These are phyloP conservation scores for Lithophane semibrunnea DNA, from an alignment of 2,888 invertebrate genomes.

Conservation along the genomic window DNA sequence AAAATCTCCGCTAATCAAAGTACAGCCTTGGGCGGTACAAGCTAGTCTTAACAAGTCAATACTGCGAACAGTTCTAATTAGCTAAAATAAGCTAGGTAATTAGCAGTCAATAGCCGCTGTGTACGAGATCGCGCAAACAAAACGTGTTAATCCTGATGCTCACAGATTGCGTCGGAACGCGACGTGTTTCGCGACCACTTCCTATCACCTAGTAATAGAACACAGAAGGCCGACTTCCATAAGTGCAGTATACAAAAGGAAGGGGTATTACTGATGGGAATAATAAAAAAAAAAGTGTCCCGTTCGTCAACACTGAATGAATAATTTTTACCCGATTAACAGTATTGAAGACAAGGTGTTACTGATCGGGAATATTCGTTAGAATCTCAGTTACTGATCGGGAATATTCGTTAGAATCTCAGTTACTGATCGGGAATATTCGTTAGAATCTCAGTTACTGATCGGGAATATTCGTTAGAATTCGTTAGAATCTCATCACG, in stretches of 20 bases:
- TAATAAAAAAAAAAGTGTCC: too few species aligned
- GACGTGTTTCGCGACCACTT: slow-evolving; percentile 8
- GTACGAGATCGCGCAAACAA: slow-evolving; percentile 39
- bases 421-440: not conserved
- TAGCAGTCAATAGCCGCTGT: slow-evolving; percentile 54
- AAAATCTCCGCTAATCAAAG: not conserved
- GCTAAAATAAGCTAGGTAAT: slow-evolving; percentile 45
- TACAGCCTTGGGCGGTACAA: not conserved
- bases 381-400: not conserved
- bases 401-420: not conserved
- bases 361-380: not conserved
- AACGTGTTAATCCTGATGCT: slow-evolving; percentile 52
- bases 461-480: not conserved
- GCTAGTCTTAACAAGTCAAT: not conserved
- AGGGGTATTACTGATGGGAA: too few species aligned
- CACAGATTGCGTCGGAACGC: slow-evolving; percentile 35
- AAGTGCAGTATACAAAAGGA: not conserved
- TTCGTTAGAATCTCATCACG: too few species aligned
- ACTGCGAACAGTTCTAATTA: slow-evolving; percentile 15
- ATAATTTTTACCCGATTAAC: too few species aligned
- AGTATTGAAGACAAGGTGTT: too few species aligned
- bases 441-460: not conserved
- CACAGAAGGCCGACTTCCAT: slow-evolving; percentile 2
- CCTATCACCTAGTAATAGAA: too few species aligned
- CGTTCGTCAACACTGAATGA: too few species aligned